Percentiles rank a stretch among this genome's conserved stretches.
Conservation (phyloP, 2,797 vertebrate genomes). For the Esox lucius region DNA sequence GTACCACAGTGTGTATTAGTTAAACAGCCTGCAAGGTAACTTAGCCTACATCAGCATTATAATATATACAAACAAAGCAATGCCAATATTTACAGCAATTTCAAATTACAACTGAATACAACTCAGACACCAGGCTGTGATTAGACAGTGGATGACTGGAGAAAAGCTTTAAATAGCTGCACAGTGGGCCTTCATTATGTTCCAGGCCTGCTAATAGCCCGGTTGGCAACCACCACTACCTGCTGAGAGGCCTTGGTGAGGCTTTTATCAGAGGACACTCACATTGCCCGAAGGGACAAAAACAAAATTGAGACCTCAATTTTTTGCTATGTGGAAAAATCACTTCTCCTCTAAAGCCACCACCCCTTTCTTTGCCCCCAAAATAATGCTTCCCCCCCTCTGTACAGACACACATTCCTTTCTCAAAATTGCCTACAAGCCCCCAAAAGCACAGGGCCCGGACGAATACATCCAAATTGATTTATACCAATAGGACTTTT, state of each 20-base stretch:
- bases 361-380: neutral
- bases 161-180: neutral
- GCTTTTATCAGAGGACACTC: neutral
- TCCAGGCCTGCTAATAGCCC: neutral
- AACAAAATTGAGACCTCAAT: constrained; percentile 9
- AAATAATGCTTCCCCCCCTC: constrained; percentile 16
- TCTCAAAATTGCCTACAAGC: constrained; percentile 30
- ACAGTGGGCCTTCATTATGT: neutral
- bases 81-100: neutral
- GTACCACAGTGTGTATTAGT: neutral
- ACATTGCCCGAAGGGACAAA: neutral
- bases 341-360: constrained; percentile 4
- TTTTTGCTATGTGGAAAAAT: constrained; percentile 12
- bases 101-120: neutral
- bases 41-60: neutral
- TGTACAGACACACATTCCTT: constrained; percentile 40
- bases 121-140: neutral
- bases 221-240: neutral
- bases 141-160: neutral
- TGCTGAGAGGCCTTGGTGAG: neutral
- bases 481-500: constrained; percentile 12
- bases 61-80: neutral
- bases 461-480: neutral
- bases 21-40: neutral
- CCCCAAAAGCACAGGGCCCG: neutral